Evolutionary conservation across 2,797 vertebrate species (phyloP), one percentile per base, ranked within the genome.

Genomic region (Galago senegalensis): DNA sequence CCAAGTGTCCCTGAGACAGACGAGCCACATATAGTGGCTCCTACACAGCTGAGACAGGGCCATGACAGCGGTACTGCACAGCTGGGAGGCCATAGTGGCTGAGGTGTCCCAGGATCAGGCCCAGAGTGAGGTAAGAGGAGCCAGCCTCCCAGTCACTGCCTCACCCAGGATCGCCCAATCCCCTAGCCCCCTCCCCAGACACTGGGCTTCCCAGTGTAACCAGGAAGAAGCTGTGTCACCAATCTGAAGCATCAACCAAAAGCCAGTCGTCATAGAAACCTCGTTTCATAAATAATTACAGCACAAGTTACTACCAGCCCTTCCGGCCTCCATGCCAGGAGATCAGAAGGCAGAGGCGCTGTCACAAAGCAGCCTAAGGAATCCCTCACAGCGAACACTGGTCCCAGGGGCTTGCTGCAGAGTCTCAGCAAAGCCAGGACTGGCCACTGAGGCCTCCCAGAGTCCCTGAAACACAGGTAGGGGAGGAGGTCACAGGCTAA

Each of bases 231-330:
- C 46, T 29, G 5, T 31, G 11, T 31, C 67, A 23, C 95, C 96
- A 95, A 93, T 69, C 76, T 2, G 5, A 56, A 23, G 16, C 58
- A n/a, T 5, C 46, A n/a, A 40, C n/a, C 65, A n/a, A 76, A 65
- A 70, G 23, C 46, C 43, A 17, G 91, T 87, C 67, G 70, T 81
- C 96, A 95, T 77, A 65, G 98, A 81, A 97, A 98, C 92, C 46
- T 53, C 18, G 0, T 18, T 91, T 70, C 60, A 80, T 83, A 95
- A 77, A 92, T 84, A 87, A 94, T 77, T 76, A 84, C 72, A 40
- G n/a, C 0, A 88, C 60, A 70, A 77, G 72, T 27, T 58, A 85
- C 29, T 20, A 3, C 0, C 18, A 93, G 82, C 73, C 11, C 93
- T 89, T 95, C 95, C 23, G 34, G 58, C 56, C 23, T 31, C 63